phyloP scores from a whole-genome alignment of 2,888 invertebrate species.

The Athrips mouffetella region DNA sequence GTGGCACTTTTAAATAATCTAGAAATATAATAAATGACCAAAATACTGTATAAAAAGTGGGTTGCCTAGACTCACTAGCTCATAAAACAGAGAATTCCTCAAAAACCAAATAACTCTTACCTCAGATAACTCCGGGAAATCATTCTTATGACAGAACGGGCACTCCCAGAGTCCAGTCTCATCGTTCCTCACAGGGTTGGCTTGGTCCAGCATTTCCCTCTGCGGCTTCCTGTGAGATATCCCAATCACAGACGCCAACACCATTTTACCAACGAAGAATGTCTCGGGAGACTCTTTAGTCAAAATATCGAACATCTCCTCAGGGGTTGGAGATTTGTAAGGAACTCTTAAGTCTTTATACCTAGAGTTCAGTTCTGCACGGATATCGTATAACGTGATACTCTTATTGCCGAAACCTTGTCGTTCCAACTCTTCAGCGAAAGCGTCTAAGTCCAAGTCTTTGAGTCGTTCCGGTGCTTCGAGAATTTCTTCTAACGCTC shows the following conservation, averaged over 20 bases:
- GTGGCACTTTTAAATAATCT: too few relatives aligned
- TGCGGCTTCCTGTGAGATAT: constrained; percentile 93
- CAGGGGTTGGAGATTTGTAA: constrained; percentile 88
- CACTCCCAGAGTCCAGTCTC: constrained; percentile 98
- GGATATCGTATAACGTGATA: constrained; percentile 97
- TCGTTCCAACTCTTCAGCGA: constrained; percentile 96
- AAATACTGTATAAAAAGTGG: too few relatives aligned
- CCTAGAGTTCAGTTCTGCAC: constrained; percentile 95
- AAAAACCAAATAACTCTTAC: constrained; percentile 40
- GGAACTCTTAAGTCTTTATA: constrained; percentile 92
- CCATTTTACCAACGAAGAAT: constrained; percentile 92
- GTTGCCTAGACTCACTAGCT: too few relatives aligned
- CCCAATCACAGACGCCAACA: constrained; percentile 87
- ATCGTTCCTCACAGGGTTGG: constrained; percentile 96
- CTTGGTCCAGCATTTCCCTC: constrained; percentile 95
- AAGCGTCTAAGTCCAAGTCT: constrained; percentile 98
- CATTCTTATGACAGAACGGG: constrained; percentile 97
- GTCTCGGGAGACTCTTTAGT: constrained; percentile 98
- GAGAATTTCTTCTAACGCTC: constrained; percentile 97
- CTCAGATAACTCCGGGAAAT: constrained; percentile 96
- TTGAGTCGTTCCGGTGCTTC: constrained; percentile 96
- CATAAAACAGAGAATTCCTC: neutral
- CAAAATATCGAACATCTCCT: constrained; percentile 95
- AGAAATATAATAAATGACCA: too few relatives aligned
- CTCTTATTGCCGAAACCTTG: constrained; percentile 94